Conservation (phyloP, 2,888 invertebrate genomes). For the Zaprionus bogoriensis region DNA sequence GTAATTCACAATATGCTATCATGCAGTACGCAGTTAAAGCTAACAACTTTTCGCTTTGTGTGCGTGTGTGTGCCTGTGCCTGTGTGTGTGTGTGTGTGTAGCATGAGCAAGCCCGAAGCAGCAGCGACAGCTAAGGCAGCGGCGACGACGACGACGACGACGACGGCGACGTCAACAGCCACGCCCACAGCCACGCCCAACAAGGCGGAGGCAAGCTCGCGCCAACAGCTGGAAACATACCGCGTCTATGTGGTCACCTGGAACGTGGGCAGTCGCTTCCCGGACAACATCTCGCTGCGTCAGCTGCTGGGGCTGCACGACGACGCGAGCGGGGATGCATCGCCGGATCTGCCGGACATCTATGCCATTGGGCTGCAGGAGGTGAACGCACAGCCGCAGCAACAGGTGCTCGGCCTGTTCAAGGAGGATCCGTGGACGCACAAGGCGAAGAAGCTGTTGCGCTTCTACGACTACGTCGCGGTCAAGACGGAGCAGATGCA, state of each 20-base stretch:
- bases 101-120: constrained; percentile 39
- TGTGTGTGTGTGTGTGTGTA: constrained; percentile 20
- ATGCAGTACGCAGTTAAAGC: constrained; percentile 3
- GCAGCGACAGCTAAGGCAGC: background rate
- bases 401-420: constrained; percentile 90
- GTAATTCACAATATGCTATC: constrained; percentile 17
- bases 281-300: constrained; percentile 88
- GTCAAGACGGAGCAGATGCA: constrained; percentile 92
- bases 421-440: constrained; percentile 94
- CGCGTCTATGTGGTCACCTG: constrained; percentile 91
- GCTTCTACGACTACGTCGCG: constrained; percentile 88
- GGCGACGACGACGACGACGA: constrained; percentile 10
- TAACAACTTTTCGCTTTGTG: constrained; percentile 9
- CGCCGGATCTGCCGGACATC: constrained; percentile 88
- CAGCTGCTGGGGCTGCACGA: constrained; percentile 87
- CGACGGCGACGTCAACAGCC: background rate
- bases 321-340: constrained; percentile 84
- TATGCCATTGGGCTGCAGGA: constrained; percentile 94
- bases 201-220: constrained; percentile 27
- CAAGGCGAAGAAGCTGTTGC: constrained; percentile 88
- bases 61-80: background rate
- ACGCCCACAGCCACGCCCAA: constrained; percentile 29
- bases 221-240: constrained; percentile 83
- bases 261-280: constrained; percentile 93
- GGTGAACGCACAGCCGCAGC: constrained; percentile 93